Base-by-base conservation (phyloP, 2,113 vertebrate species). In the Apteryx mantelli region DNA sequence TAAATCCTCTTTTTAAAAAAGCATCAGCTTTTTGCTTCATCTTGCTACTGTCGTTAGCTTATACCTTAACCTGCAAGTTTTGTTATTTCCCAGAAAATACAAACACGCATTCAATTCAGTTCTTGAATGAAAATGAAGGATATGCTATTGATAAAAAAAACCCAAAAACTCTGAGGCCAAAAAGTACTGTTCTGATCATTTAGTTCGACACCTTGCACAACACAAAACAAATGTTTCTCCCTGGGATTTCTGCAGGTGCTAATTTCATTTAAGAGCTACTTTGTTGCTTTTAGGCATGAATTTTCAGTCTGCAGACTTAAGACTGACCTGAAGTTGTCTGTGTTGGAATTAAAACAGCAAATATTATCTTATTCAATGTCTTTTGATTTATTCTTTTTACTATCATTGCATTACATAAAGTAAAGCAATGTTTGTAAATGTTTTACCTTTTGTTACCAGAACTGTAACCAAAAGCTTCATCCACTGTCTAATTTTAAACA, bases 201-300 rank as follows among this genome's bases (percentile, higher is more conserved):
- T 69, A 85, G 81, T 38, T 58, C 93, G 77, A 73, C 73, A 86
- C 32, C 25, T 28, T 48, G 71, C 38, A 65, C 15, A 75, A 82
- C 50, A 46, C 44, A 86, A 81, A 83, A 1, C 46, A 88, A 92
- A 70, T 70, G 84, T 68, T 76, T 66, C 28, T 79, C 58, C 38
- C 76, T 46, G 56, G 25, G 58, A 89, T 69, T 89, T 65, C 66
- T 69, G 28, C 52, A 79, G 0, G 0, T 44, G 9, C 25, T 87
- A 68, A 94, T 82, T 69, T 50, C 87, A 79, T 82, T 75, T 68
- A 75, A 91, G 52, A 88, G 52, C 69, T 91, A 89, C 61, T 79
- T 84, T 56, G 53, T 56, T 89, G 74, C 56, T 89, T 87, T 89
- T 48, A 79, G 32, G 24, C 44, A 78, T 52, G 48, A 75, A 92